Percentiles rank a stretch among this genome's conserved stretches.
Evolutionary conservation across 37 sponge, comb jelly and placozoan genomes (phyloP).

Genomic region (Diacarnus erythraeanus): DNA sequence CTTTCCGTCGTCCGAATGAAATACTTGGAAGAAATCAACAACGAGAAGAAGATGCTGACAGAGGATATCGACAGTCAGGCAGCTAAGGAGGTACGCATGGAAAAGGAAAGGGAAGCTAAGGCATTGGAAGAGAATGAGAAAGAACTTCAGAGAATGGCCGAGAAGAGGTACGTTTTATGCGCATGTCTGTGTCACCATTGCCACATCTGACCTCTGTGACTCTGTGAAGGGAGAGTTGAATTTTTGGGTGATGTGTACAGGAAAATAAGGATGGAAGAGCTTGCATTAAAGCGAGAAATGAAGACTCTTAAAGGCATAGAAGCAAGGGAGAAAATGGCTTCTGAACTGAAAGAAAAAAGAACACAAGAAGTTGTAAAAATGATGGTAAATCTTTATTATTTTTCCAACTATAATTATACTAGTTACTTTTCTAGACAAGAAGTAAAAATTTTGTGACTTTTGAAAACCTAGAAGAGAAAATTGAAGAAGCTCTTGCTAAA

Average conservation of each 20-base stretch:
- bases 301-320: background rate
- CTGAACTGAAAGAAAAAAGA: conserved; percentile 1
- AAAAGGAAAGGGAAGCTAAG: conserved; percentile 34
- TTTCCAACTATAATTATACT: background rate
- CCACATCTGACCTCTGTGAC: background rate
- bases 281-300: background rate
- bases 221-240: background rate
- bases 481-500: conserved; percentile 56
- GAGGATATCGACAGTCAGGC: conserved; percentile 47
- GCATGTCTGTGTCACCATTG: background rate
- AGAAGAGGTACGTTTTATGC: conserved; percentile 24
- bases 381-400: background rate
- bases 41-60: conserved; percentile 21
- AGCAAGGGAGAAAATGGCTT: background rate
- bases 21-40: conserved; percentile 14
- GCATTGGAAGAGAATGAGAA: conserved; percentile 38
- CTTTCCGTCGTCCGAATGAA: conserved; percentile 14
- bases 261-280: background rate
- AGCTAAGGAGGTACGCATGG: conserved; percentile 39
- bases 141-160: conserved; percentile 60
- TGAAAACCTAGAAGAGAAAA: conserved; percentile 66
- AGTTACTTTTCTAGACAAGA: conserved; percentile 29
- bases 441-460: conserved; percentile 49
- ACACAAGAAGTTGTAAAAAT: conserved; percentile 1
- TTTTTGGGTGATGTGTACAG: background rate